Conservation (phyloP, 2,113 vertebrate species). For the Peromyscus polionotus region DNA sequence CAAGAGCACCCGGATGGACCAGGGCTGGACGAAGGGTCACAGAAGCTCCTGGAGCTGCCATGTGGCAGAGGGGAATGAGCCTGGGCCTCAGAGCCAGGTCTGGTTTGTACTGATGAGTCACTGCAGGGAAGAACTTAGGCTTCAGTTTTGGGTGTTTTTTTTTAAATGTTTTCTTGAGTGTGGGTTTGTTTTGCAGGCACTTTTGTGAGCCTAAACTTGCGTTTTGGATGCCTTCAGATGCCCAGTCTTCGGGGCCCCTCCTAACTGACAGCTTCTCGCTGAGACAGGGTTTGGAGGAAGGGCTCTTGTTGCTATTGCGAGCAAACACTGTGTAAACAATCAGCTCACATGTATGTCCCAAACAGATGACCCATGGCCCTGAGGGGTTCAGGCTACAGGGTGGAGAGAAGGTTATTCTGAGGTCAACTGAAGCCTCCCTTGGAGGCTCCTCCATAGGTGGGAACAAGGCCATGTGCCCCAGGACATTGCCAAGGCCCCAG, state of each 20-base stretch:
- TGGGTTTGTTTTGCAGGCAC: constrained; percentile 67
- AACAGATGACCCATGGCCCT: constrained; percentile 51
- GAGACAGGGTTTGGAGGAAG: neutral
- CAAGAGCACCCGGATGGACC: neutral
- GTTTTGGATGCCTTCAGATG: neutral
- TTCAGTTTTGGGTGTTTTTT: neutral
- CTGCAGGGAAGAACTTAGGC: neutral
- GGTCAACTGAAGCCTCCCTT: constrained; percentile 14
- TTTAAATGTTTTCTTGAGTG: neutral
- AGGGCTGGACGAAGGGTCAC: neutral
- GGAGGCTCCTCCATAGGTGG: neutral
- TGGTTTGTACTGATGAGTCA: neutral
- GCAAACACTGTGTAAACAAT: constrained; percentile 77
- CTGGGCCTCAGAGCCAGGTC: neutral
- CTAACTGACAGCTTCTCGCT: constrained; percentile 34
- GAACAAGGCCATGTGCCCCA: neutral
- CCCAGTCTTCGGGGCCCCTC: constrained; percentile 53
- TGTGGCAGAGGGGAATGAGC: neutral
- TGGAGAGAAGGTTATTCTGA: constrained; percentile 9
- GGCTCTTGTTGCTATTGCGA: constrained; percentile 77
- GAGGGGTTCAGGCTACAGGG: neutral
- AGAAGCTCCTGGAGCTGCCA: neutral
- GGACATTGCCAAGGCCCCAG: neutral
- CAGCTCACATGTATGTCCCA: constrained; percentile 25
- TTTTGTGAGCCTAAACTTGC: neutral